These are phyloP conservation scores for Rhopalosiphum maidis DNA, from an alignment of 1,140 invertebrate genomes.

Conservation along the genomic window DNA sequence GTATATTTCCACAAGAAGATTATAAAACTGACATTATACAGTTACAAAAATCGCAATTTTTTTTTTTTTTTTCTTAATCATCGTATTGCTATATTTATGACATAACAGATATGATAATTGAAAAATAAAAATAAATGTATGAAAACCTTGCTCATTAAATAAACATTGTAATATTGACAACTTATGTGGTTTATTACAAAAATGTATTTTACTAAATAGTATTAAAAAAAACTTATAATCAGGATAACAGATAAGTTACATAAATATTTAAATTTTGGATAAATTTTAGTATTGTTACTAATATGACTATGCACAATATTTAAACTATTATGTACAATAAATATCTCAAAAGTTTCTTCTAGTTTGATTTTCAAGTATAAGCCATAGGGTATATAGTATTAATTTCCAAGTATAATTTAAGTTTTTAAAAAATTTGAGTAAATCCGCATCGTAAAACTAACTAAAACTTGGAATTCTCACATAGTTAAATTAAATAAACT, in stretches of 20 bases:
- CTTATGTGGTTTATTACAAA: no score
- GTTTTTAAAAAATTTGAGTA: not conserved
- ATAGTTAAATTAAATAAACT: not conserved
- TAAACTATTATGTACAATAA: no score
- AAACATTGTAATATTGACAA: not conserved
- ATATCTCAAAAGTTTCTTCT: not conserved
- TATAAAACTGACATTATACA: not conserved
- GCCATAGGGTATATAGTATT: not conserved
- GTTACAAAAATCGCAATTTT: not conserved
- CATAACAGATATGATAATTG: not conserved
- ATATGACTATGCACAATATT: not conserved
- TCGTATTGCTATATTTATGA: not conserved
- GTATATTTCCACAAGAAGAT: not conserved
- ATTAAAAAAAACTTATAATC: no score
- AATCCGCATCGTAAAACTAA: not conserved
- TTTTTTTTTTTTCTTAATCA: not conserved
- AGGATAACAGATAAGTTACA: no score
- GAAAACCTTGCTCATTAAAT: no score
- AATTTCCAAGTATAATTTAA: not conserved
- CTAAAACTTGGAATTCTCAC: not conserved
- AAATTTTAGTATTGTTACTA: no score
- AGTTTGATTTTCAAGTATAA: not conserved
- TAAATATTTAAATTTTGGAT: no score
- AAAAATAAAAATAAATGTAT: not conserved
- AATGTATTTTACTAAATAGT: no score